phyloP scores from a whole-genome alignment of 2,797 vertebrate genomes.

The Nothura maculosa region DNA sequence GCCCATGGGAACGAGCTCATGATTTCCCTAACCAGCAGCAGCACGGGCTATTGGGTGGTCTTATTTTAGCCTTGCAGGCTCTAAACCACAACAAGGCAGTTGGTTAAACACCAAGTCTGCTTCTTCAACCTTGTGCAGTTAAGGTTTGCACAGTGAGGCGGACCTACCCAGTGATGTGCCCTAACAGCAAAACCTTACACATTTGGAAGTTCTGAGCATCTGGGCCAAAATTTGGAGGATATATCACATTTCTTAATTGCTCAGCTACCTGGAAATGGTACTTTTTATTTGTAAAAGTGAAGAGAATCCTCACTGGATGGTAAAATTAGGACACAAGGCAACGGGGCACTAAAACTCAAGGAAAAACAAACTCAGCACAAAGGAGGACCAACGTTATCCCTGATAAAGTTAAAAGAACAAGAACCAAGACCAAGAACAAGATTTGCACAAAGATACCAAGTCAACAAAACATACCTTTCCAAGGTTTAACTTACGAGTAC shows the following conservation, averaged over 20 bases:
- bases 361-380: neutral
- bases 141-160: neutral
- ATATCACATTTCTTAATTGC: neutral
- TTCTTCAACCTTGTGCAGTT: neutral
- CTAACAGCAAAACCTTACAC: neutral
- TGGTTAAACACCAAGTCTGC: neutral
- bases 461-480: slow-evolving; percentile 9
- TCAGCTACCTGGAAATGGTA: neutral
- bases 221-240: neutral
- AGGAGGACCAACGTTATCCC: neutral
- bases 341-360: neutral
- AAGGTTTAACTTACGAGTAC: slow-evolving; percentile 43
- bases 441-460: neutral
- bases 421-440: neutral
- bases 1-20: slow-evolving; percentile 39
- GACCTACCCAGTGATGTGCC: neutral
- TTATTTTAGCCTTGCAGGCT: neutral
- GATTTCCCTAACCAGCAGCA: slow-evolving; percentile 36
- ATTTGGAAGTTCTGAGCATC: neutral
- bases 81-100: slow-evolving; percentile 1
- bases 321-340: neutral
- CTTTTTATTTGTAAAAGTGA: neutral
- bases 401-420: neutral
- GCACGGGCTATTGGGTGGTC: slow-evolving; percentile 46
- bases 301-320: neutral